Percentiles rank a stretch among this genome's conserved stretches.
Evolutionary conservation across 1,140 invertebrate genomes (phyloP).

Genomic region (Zaprionus vittiger): DNA sequence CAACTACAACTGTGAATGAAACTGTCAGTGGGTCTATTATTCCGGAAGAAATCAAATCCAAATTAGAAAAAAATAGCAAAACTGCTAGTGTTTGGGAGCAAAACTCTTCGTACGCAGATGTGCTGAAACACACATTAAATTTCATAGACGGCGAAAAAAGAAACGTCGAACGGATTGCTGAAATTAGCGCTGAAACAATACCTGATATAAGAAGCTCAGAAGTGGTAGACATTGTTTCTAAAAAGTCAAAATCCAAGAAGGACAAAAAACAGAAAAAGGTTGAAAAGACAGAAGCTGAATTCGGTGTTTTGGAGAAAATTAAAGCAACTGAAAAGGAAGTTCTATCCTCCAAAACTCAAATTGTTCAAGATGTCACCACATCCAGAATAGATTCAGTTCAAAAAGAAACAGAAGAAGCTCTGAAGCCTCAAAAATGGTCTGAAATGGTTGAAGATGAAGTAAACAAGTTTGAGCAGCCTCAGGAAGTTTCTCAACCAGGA

Average conservation of each 20-base stretch:
- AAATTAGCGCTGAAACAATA: neutral
- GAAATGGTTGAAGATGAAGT: slow-evolving; percentile 46
- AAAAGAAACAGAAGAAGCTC: neutral
- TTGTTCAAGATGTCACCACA: neutral
- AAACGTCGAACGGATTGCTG: slow-evolving; percentile 28
- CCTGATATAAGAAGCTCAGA: neutral
- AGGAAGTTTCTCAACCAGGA: neutral
- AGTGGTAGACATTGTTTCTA: slow-evolving; percentile 13
- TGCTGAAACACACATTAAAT: slow-evolving; percentile 63
- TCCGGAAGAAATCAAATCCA: neutral
- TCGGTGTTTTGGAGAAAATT: neutral
- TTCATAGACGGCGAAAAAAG: slow-evolving; percentile 64
- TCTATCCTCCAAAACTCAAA: neutral
- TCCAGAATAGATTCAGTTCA: neutral
- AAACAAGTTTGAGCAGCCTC: neutral
- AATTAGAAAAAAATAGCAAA: neutral
- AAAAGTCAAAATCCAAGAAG: slow-evolving; percentile 37
- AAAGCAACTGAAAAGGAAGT: neutral
- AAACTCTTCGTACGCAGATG: slow-evolving; percentile 71
- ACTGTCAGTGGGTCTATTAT: slow-evolving; percentile 3
- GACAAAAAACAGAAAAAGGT: slow-evolving; percentile 31
- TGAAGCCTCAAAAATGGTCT: slow-evolving; percentile 40
- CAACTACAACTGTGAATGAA: slow-evolving; percentile 19
- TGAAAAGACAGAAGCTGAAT: neutral
- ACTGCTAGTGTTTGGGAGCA: slow-evolving; percentile 42